Base-by-base conservation (phyloP, 2,797 vertebrate genomes). In the Leuciscus waleckii region DNA sequence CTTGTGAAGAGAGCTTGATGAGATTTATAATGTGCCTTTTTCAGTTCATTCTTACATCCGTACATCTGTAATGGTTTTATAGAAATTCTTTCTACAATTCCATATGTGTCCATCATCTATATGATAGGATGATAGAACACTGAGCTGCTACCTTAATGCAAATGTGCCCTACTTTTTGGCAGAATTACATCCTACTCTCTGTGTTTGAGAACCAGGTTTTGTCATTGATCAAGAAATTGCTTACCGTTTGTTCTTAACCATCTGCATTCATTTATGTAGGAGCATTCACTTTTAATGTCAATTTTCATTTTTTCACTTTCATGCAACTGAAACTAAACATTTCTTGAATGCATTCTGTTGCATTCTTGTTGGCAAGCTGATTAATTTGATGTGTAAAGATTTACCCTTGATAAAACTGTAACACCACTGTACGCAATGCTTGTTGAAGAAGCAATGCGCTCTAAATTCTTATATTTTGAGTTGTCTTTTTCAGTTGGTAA, bases 361-460 rank as follows among this genome's bases (percentile, higher is more conserved):
- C 37, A 35, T 35, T 35, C 35, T 35, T 35, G 35, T 35, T 73
- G 37, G 69, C 68, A 63, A 63, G 39, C 51, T 35, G 51, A 73
- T 69, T 81, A 41, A 63, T 35, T 46, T 37, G 39, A 37, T 74
- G 26, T 74, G 26, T 82, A 74, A 74, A 82, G 37, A 63, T 46
- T 75, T 35, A 37, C 41, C 43, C 56, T 54, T 49, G 29, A 37
- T 54, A 23, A 23, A 81, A 54, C 14, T 37, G 29, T 63, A 29
- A 74, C 51, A 61, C 14, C 51, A 14, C 67, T 69, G 23, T 56
- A 37, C 54, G 63, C 51, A 63, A 10, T 26, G 23, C 35, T 58
- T 77, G 11, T 58, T 58, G n/a, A 76, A 54, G 32, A 76, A 56
- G 10, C 51, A 49, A 49, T 19, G 35, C 7, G 35, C 51, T 56